Conservation (phyloP, 2,797 vertebrate species). For the Mus minutoides region DNA sequence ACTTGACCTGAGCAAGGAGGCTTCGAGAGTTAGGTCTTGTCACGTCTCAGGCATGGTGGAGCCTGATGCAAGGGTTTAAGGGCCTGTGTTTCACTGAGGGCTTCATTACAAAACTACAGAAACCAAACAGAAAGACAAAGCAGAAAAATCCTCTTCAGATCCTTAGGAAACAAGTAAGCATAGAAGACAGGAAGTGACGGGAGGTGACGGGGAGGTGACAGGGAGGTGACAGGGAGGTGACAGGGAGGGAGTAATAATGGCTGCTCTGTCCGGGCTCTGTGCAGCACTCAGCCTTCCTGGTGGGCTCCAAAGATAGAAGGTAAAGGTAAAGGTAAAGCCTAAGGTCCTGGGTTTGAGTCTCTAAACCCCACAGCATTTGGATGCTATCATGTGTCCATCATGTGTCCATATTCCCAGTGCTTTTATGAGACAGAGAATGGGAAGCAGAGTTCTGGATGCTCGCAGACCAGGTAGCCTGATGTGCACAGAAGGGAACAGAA, state of each 20-base stretch:
- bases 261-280: neutral
- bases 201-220: neutral
- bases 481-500: neutral
- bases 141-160: neutral
- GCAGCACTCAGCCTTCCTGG: neutral
- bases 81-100: neutral
- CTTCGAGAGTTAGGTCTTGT: neutral
- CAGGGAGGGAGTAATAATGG: neutral
- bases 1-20: slow-evolving; percentile 13
- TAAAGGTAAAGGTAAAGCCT: neutral
- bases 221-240: too few relatives aligned
- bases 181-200: neutral
- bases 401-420: neutral
- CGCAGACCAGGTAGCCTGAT: neutral
- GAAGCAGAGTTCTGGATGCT: neutral
- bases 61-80: neutral
- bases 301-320: neutral
- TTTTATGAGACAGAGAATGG: neutral
- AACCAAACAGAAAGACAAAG: neutral
- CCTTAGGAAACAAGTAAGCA: neutral
- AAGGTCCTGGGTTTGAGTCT: neutral
- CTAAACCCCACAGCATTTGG: too few relatives aligned
- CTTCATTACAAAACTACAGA: neutral
- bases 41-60: neutral
- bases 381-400: neutral